Base-by-base conservation (phyloP, 2,113 vertebrate species). In the Rhea americana region DNA sequence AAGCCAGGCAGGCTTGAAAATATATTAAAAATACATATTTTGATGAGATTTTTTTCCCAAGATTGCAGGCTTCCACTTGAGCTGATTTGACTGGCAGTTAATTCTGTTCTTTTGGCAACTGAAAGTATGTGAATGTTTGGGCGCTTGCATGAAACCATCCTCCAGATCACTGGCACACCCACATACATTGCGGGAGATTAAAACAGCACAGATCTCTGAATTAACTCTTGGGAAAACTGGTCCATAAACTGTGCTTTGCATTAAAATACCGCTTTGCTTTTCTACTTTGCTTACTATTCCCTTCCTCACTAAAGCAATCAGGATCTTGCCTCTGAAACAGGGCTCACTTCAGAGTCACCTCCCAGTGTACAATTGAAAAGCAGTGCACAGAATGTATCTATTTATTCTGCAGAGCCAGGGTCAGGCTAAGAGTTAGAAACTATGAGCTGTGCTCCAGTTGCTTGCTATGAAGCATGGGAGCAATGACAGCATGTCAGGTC, bases 31-130 rank as follows among this genome's bases (percentile, higher is more conserved):
- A 45, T 81, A 45, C 25, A 79, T 79, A 35, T 58, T 91, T 93
- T 89, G 0, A 56, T 76, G 35, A 66, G 35, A 26, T 84, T 76
- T 94, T 6, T 90, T 82, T 90, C 37, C 30, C 19, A 73, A 59
- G 77, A 53, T 26, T 41, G n/a, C 72, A 32, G 30, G 79, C 80
- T 91, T 89, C 45, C 48, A 83, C 61, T 93, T 68, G 58, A 90
- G 22, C 71, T 93, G 39, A 35, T 83, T 66, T 91, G 68, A 86
- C 68, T 93, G 85, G 62, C 66, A 79, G 30, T 89, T 86, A 76
- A 41, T 72, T 90, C 45, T 82, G 43, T 0, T 2, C 30, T 92
- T 86, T 88, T 86, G 77, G 66, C 80, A 84, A 62, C 20, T 58
- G 55, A 32, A 87, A 73, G 25, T 58, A 76, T 47, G 32, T 48